Evolutionary conservation across 2,888 invertebrate species (phyloP), one percentile per base, ranked within the genome.

Genomic region (Sinohyriopsis cumingii): DNA sequence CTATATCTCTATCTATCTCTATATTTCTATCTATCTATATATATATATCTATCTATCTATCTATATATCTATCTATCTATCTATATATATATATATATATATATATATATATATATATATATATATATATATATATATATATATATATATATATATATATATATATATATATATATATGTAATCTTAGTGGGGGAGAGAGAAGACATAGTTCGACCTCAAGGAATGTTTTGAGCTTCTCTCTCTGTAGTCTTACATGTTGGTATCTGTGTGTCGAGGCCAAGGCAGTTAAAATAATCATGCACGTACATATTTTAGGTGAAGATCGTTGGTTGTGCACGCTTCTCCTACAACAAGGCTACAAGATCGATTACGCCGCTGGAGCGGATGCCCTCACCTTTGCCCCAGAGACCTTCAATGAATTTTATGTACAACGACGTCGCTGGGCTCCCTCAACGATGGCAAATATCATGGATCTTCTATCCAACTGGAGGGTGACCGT

Each of bases 371-470:
- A 88, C 71, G 82, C 82, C 59, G 87, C 87, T 15, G 86, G 86
- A 6, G 80, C 87, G 1, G 87, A 88, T 71, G 82, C 86, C 3
- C 74, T 79, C 25, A 88, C 88, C 55, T 85, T 76, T 61, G 84
- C 86, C 12, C 88, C 88, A 0, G 86, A 86, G 72, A 78, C 82
- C 0, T 87, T 88, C 71, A 75, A 84, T 69, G 88, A 88, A 65
- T 87, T 88, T 75, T 88, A 79, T 75, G 83, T 86, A 60, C 88
- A 87, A 74, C 68, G 88, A 54, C 70, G 87, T 45, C 79, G 87
- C 20, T 88, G 88, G 87, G 80, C 84, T 20, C 87, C 88, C 5
- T 88, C 87, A 3, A 87, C 87, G 7, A 75, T 87, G 74, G 87
- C 87, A 33, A 88, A 88, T 72, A 83, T 87, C 59, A 77, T 87